Percentiles rank a stretch among this genome's conserved stretches.
These are phyloP conservation scores for Charanyca ferruginea DNA, from an alignment of 2,888 invertebrate species.

Conservation along the genomic window DNA sequence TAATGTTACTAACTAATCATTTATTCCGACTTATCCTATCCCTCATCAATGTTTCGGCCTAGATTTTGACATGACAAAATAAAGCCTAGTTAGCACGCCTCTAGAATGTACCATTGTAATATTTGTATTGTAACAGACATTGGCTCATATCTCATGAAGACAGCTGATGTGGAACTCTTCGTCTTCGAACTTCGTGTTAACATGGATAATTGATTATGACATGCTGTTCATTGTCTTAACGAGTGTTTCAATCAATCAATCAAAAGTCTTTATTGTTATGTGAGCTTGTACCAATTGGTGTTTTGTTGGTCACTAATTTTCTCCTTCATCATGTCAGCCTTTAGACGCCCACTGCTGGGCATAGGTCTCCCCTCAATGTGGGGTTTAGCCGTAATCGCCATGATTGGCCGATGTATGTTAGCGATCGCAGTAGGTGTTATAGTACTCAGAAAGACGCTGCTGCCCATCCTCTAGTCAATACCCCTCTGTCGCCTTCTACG, in stretches of 20 bases:
- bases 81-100: slow-evolving; percentile 27
- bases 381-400: no score
- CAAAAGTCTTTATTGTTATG: background rate
- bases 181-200: slow-evolving; percentile 1
- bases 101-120: slow-evolving; percentile 21
- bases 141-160: slow-evolving; percentile 17
- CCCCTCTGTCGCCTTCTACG: no score
- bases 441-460: no score
- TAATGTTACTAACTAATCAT: background rate
- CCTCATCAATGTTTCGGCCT: slow-evolving; percentile 11
- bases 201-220: slow-evolving; percentile 24
- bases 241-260: slow-evolving; percentile 16
- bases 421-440: no score
- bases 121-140: slow-evolving; percentile 23
- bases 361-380: no score
- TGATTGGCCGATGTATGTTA: no score
- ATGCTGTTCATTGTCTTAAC: background rate
- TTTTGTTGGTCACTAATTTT: background rate
- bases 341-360: no score
- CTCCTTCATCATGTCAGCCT: no score
- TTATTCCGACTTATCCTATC: background rate
- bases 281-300: background rate
- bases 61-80: slow-evolving; percentile 39
- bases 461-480: no score
- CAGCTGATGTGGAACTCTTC: slow-evolving; percentile 3